phyloP scores from a whole-genome alignment of 2,113 vertebrate genomes.

The Heloderma charlesbogerti region DNA sequence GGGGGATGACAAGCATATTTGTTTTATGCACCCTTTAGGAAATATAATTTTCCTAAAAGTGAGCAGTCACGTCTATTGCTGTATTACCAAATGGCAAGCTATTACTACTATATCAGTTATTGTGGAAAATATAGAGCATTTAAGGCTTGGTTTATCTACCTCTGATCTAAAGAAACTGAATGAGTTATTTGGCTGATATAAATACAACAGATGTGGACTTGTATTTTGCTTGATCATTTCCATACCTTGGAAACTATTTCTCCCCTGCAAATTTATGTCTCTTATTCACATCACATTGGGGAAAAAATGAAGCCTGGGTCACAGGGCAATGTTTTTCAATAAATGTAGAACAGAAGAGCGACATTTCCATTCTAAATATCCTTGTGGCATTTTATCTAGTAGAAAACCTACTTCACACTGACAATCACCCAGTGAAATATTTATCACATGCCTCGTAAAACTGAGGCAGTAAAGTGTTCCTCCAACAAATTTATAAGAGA shows the following conservation, averaged over 20 bases:
- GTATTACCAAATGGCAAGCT: not conserved
- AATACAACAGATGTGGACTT: slow-evolving; percentile 51
- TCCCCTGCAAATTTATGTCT: slow-evolving; percentile 25
- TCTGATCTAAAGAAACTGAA: slow-evolving; percentile 38
- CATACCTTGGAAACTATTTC: slow-evolving; percentile 44
- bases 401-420: slow-evolving; percentile 68
- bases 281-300: not conserved
- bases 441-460: slow-evolving; percentile 68
- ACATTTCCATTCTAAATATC: slow-evolving; percentile 65
- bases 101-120: not conserved
- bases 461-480: slow-evolving; percentile 68
- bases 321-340: slow-evolving; percentile 49
- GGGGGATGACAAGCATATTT: slow-evolving; percentile 19
- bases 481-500: slow-evolving; percentile 68
- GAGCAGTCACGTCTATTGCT: not conserved
- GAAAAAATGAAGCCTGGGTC: not conserved
- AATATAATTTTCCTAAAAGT: slow-evolving; percentile 34
- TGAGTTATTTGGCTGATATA: slow-evolving; percentile 17
- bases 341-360: slow-evolving; percentile 48
- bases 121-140: slow-evolving; percentile 36
- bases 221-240: slow-evolving; percentile 49
- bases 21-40: slow-evolving; percentile 32
- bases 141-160: slow-evolving; percentile 15
- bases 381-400: slow-evolving; percentile 66
- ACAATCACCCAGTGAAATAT: slow-evolving; percentile 65